A percentile compares a stretch with the other conserved stretches of the same genome.
Conservation (phyloP, 1,140 invertebrate species). For the Periplaneta americana region DNA sequence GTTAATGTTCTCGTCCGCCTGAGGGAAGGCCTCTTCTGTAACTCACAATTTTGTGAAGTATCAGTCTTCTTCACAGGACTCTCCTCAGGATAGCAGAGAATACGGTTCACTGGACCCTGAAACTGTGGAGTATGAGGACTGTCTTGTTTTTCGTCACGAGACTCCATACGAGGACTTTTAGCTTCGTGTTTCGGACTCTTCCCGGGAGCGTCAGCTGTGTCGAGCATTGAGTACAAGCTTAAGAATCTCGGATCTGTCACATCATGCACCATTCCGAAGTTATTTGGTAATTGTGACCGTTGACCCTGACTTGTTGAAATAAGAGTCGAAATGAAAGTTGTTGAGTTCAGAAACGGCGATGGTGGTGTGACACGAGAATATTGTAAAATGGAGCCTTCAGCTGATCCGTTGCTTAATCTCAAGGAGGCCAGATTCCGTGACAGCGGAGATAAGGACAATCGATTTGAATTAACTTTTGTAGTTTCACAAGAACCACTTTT, state of each 20-base stretch:
- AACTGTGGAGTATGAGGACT: background rate
- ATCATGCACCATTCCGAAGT: no score
- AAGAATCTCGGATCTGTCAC: constrained; percentile 18
- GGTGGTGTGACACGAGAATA: background rate
- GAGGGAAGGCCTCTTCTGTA: background rate
- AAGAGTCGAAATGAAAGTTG: background rate
- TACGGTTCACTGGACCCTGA: background rate
- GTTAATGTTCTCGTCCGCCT: background rate
- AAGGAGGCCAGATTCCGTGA: background rate
- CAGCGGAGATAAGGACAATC: background rate
- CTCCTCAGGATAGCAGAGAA: background rate
- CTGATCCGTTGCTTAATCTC: background rate
- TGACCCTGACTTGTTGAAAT: background rate
- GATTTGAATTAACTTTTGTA: background rate
- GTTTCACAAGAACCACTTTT: background rate
- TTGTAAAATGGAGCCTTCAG: background rate
- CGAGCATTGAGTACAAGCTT: background rate
- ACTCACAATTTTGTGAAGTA: background rate
- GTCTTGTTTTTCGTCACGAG: background rate
- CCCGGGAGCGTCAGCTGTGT: background rate
- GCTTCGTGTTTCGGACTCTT: background rate
- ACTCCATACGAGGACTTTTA: background rate
- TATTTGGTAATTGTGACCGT: background rate
- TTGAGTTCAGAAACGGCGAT: background rate
- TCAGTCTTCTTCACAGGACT: background rate